Base-by-base conservation (phyloP, 2,888 invertebrate species). In the Plemyria rubiginata region DNA sequence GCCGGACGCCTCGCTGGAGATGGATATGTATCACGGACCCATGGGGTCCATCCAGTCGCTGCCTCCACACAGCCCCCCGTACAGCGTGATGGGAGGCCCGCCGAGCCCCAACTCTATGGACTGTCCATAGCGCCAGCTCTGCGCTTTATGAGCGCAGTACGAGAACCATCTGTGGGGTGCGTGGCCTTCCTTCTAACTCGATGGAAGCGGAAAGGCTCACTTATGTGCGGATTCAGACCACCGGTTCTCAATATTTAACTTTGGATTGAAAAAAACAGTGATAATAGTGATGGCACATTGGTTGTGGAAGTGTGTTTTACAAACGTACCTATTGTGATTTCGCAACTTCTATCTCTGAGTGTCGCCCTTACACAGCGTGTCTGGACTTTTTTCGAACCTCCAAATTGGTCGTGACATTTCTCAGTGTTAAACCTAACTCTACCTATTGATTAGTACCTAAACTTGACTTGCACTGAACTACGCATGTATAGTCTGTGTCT, bases 91-190 rank as follows among this genome's bases (percentile, higher is more conserved):
- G 76, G 93, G 94, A 12, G 94, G 94, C 56, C 94, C 94, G 8
- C 95, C 95, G 66, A 96, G 95, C 80, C 96, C 96, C 12, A 95
- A 95, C 73, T 95, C 95, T 22, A 93, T 96, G 86, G 96, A 96
- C 81, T 96, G 96, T 84, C 94, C 95, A 92, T 95, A 95, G 95
- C 92, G 81, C 41, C 83, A 80, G 77, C 87, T 88, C 70, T 86
- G 88, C 91, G 87, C 88, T 64, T 87, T 87, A 82, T 86, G 82
- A 88, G 88, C 90, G 87, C 68, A 57, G 48, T 61, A 55, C 45
- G 60, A 62, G 62, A 66, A 54, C 65, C 65, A 60, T 40, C 32
- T 60, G 45, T 65, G 65, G 65, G 45, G 54, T 29, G 36, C 28
- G 40, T 65, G 65, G 65, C 65, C 65, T 43, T 54, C 46, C 51